phyloP scores from a whole-genome alignment of 2,888 invertebrate genomes.

The Eupithecia pulchellata region DNA sequence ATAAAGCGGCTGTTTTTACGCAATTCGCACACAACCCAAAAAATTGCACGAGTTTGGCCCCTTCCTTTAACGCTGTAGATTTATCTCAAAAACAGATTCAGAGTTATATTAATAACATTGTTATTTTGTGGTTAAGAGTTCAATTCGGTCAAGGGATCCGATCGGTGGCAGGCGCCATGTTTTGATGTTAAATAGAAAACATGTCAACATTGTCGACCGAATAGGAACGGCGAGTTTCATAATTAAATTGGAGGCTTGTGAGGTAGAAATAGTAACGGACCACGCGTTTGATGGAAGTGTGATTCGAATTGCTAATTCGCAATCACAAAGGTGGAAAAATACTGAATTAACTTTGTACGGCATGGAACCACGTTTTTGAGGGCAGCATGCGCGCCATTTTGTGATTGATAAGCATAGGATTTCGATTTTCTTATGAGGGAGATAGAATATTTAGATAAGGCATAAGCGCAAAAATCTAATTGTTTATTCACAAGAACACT shows the following conservation, averaged over 20 bases:
- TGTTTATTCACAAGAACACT: no score
- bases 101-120: neutral
- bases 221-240: constrained; percentile 57
- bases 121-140: constrained; percentile 11
- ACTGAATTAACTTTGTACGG: neutral
- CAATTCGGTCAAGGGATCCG: constrained; percentile 11
- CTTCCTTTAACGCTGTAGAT: neutral
- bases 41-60: neutral
- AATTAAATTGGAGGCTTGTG: constrained; percentile 61
- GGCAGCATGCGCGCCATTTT: no score
- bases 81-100: neutral
- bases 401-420: no score
- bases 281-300: constrained; percentile 58
- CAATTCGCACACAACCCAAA: neutral
- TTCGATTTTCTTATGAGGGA: no score
- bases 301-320: constrained; percentile 70
- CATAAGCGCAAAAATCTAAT: no score
- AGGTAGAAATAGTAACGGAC: constrained; percentile 45
- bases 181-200: constrained; percentile 23
- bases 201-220: constrained; percentile 45
- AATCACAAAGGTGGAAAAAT: constrained; percentile 17
- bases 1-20: neutral
- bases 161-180: neutral
- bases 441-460: no score
- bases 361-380: neutral